Evolutionary conservation across 2,797 vertebrate genomes (phyloP), one percentile per base, ranked within the genome.

Genomic region (Phoeniculus purpureus): DNA sequence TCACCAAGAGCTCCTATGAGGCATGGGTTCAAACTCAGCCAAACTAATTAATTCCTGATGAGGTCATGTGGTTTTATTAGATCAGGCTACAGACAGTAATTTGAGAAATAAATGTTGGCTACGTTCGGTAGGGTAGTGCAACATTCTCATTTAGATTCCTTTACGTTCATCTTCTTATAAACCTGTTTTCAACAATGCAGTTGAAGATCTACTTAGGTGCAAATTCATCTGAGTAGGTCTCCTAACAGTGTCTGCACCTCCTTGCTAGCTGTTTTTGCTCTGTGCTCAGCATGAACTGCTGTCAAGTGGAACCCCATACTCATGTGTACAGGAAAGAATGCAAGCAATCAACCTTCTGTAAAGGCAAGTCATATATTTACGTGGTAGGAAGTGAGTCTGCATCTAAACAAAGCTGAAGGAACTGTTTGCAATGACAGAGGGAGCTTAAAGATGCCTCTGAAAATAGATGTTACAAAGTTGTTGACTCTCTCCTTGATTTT

Each of bases 261-360:
- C 22, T 75, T 72, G 48, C 29, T 78, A 26, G 47, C n/a, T 54
- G 13, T 0, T 83, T 89, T 66, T 48, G 13, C 34, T 43, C n/a
- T 58, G 18, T 62, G 29, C 2, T 23, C 64, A 0, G 1, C 75
- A 56, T 45, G 61, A 82, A 21, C 21, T 85, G 23, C 31, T 25
- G 17, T 8, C 21, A 29, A 17, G 19, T 72, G 51, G 56, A 22
- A 67, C 19, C 18, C 15, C 29, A 54, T 17, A 15, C 12, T 13
- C 8, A 7, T 6, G 2, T 2, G 1, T 0, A 47, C 14, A 48
- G 23, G 17, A 70, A 62, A 25, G 19, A 19, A 34, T 70, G 14
- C 18, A 26, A 68, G 18, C 6, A 45, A 80, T 10, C 10, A 68
- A 21, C 7, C 22, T 68, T 73, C 45, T 58, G 20, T 76, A 37